Evolutionary conservation across 2,888 invertebrate species (phyloP).

Genomic region (Agrypnus murinus): DNA sequence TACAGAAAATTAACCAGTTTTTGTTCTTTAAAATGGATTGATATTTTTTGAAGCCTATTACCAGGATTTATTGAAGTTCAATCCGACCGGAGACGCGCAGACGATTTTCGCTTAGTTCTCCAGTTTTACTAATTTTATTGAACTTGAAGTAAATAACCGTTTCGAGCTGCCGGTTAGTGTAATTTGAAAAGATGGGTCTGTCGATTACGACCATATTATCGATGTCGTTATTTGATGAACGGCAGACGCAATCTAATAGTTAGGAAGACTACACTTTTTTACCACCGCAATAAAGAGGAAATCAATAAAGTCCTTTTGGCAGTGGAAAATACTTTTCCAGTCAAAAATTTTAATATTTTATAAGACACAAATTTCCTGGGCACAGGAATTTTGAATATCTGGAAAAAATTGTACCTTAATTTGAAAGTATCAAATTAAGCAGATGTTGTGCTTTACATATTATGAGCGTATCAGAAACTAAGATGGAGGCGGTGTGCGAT

Average conservation of each 20-base stretch:
- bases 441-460: too few relatives aligned
- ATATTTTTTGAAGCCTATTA: slow-evolving; percentile 20
- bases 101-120: slow-evolving; percentile 8
- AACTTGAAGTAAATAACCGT: neutral
- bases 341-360: too few relatives aligned
- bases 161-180: neutral
- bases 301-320: too few relatives aligned
- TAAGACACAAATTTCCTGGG: too few relatives aligned
- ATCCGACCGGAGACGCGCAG: slow-evolving; percentile 1
- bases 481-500: slow-evolving; percentile 13
- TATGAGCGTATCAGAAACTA: slow-evolving; percentile 3
- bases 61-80: slow-evolving; percentile 18
- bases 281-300: too few relatives aligned
- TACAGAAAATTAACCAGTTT: slow-evolving; percentile 24
- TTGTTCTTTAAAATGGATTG: slow-evolving; percentile 25
- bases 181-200: neutral
- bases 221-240: neutral
- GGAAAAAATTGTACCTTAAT: too few relatives aligned
- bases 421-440: too few relatives aligned
- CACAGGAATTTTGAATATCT: too few relatives aligned
- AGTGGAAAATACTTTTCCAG: too few relatives aligned
- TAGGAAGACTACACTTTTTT: too few relatives aligned
- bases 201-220: slow-evolving; percentile 3
- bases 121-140: slow-evolving; percentile 24
- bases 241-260: neutral